phyloP scores from a whole-genome alignment of 2,113 vertebrate genomes.

The Orthochromis indermauri region DNA sequence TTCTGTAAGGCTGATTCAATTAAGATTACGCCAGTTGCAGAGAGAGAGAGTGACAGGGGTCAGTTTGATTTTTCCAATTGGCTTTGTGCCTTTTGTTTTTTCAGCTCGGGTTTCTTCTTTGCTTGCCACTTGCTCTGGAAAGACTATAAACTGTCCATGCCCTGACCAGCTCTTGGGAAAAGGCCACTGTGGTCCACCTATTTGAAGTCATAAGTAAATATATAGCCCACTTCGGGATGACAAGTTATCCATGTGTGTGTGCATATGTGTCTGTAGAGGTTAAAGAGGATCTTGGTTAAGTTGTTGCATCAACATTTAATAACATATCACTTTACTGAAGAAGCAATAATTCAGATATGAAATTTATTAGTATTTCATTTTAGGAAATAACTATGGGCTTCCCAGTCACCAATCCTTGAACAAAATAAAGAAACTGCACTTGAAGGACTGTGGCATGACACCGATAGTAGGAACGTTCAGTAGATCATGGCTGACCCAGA shows the following conservation, averaged over 20 bases:
- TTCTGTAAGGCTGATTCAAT: constrained; percentile 97
- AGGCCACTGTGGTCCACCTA: background rate
- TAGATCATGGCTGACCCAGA: background rate
- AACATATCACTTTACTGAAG: background rate
- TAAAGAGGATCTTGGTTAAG: background rate
- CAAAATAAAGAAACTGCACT: background rate
- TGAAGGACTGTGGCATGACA: background rate
- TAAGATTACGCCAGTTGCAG: constrained; percentile 90
- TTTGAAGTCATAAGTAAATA: constrained; percentile 46
- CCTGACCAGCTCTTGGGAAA: constrained; percentile 21
- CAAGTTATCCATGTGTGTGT: background rate
- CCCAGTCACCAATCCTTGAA: background rate
- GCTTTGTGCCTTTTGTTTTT: constrained; percentile 75
- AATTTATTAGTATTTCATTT: background rate
- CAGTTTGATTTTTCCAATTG: constrained; percentile 83
- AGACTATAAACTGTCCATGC: constrained; percentile 36
- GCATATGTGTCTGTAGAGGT: background rate
- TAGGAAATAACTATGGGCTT: background rate
- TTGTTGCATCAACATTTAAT: background rate
- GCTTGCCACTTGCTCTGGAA: constrained; percentile 25
- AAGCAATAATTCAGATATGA: background rate
- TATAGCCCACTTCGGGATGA: constrained; percentile 12
- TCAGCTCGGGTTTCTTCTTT: constrained; percentile 48
- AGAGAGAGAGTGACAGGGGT: constrained; percentile 80
- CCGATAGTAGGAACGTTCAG: background rate